Evolutionary conservation across 2,797 vertebrate species (phyloP).

Genomic region (Taenioides sp.): DNA sequence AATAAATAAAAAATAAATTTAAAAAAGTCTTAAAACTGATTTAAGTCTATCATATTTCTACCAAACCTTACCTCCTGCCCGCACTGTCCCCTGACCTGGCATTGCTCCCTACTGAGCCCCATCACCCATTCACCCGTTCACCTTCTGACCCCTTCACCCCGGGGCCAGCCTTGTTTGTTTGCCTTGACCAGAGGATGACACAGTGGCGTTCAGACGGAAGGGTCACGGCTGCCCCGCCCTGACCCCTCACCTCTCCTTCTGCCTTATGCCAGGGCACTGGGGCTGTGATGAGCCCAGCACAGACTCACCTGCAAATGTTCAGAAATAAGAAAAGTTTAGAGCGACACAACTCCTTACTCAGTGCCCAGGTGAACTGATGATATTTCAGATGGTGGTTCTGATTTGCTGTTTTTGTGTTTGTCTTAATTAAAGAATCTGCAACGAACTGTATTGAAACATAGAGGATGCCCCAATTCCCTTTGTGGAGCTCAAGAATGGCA

Average conservation of each 20-base stretch:
- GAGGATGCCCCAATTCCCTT: conserved; percentile 76
- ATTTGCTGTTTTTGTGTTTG: conserved; percentile 57
- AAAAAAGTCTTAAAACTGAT: conserved; percentile 39
- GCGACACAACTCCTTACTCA: conserved; percentile 46
- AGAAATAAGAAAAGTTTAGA: conserved; percentile 29
- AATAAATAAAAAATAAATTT: no score
- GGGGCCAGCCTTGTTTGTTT: conserved; percentile 75
- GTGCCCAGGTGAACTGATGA: background rate
- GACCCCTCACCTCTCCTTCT: conserved; percentile 71
- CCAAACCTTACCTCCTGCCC: conserved; percentile 54
- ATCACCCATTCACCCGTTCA: background rate
- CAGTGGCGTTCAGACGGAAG: conserved; percentile 63
- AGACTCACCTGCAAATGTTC: conserved; percentile 33
- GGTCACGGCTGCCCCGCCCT: conserved; percentile 71
- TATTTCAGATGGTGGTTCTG: conserved; percentile 40
- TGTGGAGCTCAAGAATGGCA: conserved; percentile 77
- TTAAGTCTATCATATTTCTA: conserved; percentile 69
- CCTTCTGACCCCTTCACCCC: conserved; percentile 46
- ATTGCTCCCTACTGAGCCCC: conserved; percentile 65
- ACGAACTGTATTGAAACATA: background rate
- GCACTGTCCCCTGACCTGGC: conserved; percentile 68
- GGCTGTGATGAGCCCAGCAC: conserved; percentile 61
- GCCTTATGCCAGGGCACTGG: conserved; percentile 65
- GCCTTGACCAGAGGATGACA: conserved; percentile 72
- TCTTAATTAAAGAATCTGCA: background rate